Base-by-base conservation (phyloP, 2,797 vertebrate genomes). In the Bovichtus diacanthus region DNA sequence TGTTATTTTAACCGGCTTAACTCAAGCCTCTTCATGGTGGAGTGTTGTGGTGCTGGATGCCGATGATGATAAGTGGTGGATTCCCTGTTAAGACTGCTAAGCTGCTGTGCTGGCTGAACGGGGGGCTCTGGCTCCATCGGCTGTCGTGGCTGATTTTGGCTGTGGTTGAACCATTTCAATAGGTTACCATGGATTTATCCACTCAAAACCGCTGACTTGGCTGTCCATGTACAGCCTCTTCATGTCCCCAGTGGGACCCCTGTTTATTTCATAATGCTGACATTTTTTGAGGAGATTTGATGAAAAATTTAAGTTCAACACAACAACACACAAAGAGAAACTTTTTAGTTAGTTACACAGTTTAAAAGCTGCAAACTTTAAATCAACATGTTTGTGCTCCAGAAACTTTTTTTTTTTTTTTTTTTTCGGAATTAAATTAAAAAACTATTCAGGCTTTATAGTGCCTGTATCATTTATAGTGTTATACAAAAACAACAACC, bases 1-100 rank as follows among this genome's bases (percentile, higher is more conserved):
- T 94, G 92, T 93, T 93, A 93, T 94, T 93, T 93, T 95, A 95
- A 95, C 94, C 94, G 93, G 93, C 94, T 95, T 95, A 95, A 91
- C 92, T 90, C 93, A 89, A 93, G 94, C 94, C 93, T 93, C 92
- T 94, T 94, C 93, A 94, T 94, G 93, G 92, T 91, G 90, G 91
- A 93, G 93, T 92, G 93, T 94, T 94, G 92, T 91, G 92, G 91
- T 21, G 88, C 91, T 93, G 93, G 93, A 93, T 94, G 92, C 93
- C 92, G 93, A 94, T 87, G 92, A 91, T 93, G 94, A 95, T 95
- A 95, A 95, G 94, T 95, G 93, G 86, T 91, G 94, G 93, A 95
- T 94, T 94, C 91, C 90, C 82, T 91, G 92, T 94, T 95, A 94
- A 94, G 93, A 94, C 93, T 85, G 91, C 90, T 94, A 94, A 95